Evolutionary conservation across 2,888 invertebrate species (phyloP), one percentile per base, ranked within the genome.

Genomic region (Corythucha ciliata): DNA sequence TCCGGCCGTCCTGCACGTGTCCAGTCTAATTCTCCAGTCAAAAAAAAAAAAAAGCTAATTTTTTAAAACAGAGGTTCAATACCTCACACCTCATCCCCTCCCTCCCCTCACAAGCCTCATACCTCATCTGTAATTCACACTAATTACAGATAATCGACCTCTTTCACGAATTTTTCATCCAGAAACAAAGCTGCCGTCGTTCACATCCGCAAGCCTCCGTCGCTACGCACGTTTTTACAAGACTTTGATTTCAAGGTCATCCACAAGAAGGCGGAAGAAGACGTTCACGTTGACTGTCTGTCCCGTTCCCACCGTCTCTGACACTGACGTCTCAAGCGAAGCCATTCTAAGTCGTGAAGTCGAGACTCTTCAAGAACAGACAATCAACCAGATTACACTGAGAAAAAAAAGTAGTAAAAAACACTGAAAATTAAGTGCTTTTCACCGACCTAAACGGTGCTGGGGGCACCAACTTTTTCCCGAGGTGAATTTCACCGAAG

Each of bases 211-310:
- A 8, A 8, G 36, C 10, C 26, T 57, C n/a, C 27, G 45, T n/a
- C 25, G 51, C n/a, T 57, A 57, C 33, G 56, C 10, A 14, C 22
- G 1, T 54, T 52, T 29, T 20, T 57, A 16, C 39, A 32, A n/a
- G 40, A 36, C n/a, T 56, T 56, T 32, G 21, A 56, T 26, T 56
- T 56, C 29, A 34, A 12, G 7, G 36, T 56, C 3, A 12, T 24
- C 20, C 40, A 44, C 36, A 40, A 42, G 29, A 53, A 34, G 26
- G 45, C 33, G 2, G 44, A 22, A n/a, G 48, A 56, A 12, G 12
- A 56, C 29, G 26, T 29, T 4, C 37, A 56, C 21, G 56, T 36
- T 24, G 55, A 55, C 29, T 55, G 36, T 48, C 37, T 55, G 12
- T 55, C 55, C 12, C 37, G 55, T 32, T n/a, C 34, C n/a, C 26